Evolutionary conservation across 35 echinoderm and acorn worm species (phyloP), one percentile per base, ranked within the genome.

Genomic region (Lytechinus variegatus): DNA sequence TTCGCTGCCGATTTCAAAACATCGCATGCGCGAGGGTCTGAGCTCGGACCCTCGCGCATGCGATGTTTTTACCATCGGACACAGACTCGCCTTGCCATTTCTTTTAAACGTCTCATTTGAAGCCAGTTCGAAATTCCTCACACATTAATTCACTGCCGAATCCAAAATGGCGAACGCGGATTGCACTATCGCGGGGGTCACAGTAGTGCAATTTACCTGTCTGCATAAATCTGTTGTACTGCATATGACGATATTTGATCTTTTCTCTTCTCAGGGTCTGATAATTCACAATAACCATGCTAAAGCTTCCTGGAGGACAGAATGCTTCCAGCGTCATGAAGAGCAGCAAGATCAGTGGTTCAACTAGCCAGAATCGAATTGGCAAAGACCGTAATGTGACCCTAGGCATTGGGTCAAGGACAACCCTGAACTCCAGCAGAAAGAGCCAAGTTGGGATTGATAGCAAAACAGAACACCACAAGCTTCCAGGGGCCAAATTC

Each of bases 381-480:
- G 94, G 95, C 54, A 96, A 96, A 56, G 97, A 97, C 10, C 96
- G 96, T 27, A 97, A 95, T 87, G 93, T 98, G 44, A 96, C 96
- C 21, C 87, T 97, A 61, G 97, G 97, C 27, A 79, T 90, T 86
- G 97, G 95, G 28, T 98, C 97, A 16, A 56, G 97, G 27, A 97
- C 96, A 55, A 97, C 97, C 19, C 94, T 98, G 28, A 98, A 94
- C 72, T 98, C 97, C 24, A 94, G 94, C 27, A 92, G 97, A 12
- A 97, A 95, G 57, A 98, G 97, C 91, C 97, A 98, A 44, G 55
- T 96, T 21, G 97, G 95, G 53, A 94, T 97, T 27, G 97, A 98
- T 86, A 97, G 88, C 95, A 98, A 97, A 72, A 89, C 92, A 61
- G 97, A 97, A 1, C 95, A 96, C 54, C 95, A 96, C 89, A 95